phyloP scores from a whole-genome alignment of 1,140 invertebrate genomes.

The Drosophila kikkawai region DNA sequence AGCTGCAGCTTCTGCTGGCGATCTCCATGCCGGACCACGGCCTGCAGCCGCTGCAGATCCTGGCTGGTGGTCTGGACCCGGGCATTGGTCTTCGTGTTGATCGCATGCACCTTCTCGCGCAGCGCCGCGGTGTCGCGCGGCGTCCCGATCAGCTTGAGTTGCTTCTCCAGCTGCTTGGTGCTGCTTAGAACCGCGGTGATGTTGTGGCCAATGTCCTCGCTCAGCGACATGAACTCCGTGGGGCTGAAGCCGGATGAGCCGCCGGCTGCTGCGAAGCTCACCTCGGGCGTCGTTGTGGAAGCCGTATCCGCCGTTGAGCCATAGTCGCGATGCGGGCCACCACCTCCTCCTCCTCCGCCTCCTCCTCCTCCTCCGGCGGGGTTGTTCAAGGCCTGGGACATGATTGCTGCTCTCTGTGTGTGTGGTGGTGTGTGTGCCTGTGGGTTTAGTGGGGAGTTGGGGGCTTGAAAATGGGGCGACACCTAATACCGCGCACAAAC shows the following conservation, averaged over 20 bases:
- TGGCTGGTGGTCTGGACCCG: conserved; percentile 90
- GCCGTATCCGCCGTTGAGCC: conserved; percentile 77
- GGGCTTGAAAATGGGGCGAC: conserved; percentile 54
- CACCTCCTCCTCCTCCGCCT: conserved; percentile 19
- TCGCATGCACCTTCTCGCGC: conserved; percentile 87
- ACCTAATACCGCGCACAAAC: conserved; percentile 63
- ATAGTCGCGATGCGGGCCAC: conserved; percentile 85
- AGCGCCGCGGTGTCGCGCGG: conserved; percentile 88
- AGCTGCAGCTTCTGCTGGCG: conserved; percentile 93
- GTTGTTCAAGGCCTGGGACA: conserved; percentile 76
- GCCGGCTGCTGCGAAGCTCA: conserved; percentile 85
- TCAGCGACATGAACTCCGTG: conserved; percentile 90
- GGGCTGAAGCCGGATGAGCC: conserved; percentile 88
- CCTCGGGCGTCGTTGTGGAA: conserved; percentile 86
- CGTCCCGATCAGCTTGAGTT: conserved; percentile 91
- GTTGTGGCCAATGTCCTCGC: conserved; percentile 91
- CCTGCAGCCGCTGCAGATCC: conserved; percentile 90
- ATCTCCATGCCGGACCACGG: conserved; percentile 88
- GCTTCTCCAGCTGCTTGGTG: conserved; percentile 89
- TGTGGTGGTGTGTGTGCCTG: conserved; percentile 43
- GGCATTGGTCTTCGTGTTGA: conserved; percentile 91
- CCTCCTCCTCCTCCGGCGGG: conserved; percentile 38
- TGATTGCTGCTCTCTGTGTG: conserved; percentile 32
- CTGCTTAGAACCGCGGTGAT: conserved; percentile 91
- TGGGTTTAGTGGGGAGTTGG: conserved; percentile 47